Conservation (phyloP, 2,888 invertebrate genomes). For the Eristalinus aeneus region DNA sequence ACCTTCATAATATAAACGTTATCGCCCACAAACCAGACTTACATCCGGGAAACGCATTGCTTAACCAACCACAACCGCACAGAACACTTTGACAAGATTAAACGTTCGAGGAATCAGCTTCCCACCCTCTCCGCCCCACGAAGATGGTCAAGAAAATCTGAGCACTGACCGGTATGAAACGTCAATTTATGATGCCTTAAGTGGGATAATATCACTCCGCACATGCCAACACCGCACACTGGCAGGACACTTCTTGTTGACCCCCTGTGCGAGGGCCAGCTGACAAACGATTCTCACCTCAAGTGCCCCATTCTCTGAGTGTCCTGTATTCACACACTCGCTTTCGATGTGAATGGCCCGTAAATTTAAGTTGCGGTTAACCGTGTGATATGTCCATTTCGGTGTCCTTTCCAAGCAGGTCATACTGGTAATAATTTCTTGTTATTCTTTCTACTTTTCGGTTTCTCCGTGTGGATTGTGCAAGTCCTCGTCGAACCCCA, state of each 20-base stretch:
- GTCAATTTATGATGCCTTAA: conserved; percentile 68
- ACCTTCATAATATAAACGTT: not conserved
- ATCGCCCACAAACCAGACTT: not conserved
- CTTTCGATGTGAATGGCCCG: conserved; percentile 54
- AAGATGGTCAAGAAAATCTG: conserved; percentile 42
- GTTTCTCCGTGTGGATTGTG: conserved; percentile 27
- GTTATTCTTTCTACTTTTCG: conserved; percentile 8
- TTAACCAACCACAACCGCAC: not conserved
- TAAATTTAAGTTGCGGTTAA: conserved; percentile 65
- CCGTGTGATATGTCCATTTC: conserved; percentile 47
- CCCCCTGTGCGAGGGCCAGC: not conserved
- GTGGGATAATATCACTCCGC: conserved; percentile 47
- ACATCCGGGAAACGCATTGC: not conserved
- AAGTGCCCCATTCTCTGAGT: conserved; percentile 11
- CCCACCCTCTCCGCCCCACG: not conserved
- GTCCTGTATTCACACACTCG: conserved; percentile 54
- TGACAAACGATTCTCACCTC: conserved; percentile 38
- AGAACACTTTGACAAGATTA: conserved; percentile 1
- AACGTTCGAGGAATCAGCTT: conserved; percentile 21
- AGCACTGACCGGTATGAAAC: conserved; percentile 54
- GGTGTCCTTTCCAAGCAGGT: conserved; percentile 52
- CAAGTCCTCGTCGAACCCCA: conserved; percentile 3
- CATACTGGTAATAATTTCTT: conserved; percentile 24
- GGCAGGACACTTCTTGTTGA: not conserved
- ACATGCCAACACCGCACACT: not conserved